Evolutionary conservation across 2,113 vertebrate genomes (phyloP).

Genomic region (Euleptes europaea): DNA sequence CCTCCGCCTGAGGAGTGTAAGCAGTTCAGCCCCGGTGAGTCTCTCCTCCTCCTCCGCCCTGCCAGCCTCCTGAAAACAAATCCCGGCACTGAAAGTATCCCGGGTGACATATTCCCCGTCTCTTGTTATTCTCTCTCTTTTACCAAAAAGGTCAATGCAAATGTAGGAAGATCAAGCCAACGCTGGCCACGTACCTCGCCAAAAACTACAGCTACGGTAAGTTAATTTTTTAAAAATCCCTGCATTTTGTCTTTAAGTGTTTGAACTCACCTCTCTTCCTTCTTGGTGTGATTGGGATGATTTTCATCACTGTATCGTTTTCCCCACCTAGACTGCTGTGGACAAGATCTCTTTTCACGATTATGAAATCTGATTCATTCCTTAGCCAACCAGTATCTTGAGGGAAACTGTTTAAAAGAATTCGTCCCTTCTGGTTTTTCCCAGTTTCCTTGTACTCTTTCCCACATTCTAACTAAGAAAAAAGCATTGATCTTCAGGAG

Average conservation of each 20-base stretch:
- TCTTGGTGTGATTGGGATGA: too few species aligned
- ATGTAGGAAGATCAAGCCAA: constrained; percentile 82
- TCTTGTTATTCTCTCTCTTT: constrained; percentile 41
- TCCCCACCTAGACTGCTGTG: not conserved
- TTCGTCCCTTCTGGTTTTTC: not conserved
- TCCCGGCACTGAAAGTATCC: not conserved
- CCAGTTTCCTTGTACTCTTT: not conserved
- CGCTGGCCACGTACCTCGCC: constrained; percentile 77
- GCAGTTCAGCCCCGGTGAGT: constrained; percentile 75
- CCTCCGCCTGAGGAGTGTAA: constrained; percentile 71
- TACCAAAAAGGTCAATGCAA: constrained; percentile 74
- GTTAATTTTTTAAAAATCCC: not conserved
- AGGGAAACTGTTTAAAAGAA: not conserved
- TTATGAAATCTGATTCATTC: not conserved
- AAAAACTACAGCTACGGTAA: constrained; percentile 87
- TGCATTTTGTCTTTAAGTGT: too few species aligned
- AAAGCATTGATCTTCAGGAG: too few species aligned
- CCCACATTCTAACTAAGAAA: too few species aligned
- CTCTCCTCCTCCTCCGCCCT: not conserved
- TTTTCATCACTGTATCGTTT: not conserved
- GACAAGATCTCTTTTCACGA: not conserved
- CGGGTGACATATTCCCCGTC: not conserved
- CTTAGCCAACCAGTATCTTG: not conserved
- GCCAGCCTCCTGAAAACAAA: not conserved
- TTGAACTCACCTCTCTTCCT: too few species aligned